Evolutionary conservation across 2,888 invertebrate species (phyloP), one percentile per base, ranked within the genome.

Genomic region (Leptopilina myrica): DNA sequence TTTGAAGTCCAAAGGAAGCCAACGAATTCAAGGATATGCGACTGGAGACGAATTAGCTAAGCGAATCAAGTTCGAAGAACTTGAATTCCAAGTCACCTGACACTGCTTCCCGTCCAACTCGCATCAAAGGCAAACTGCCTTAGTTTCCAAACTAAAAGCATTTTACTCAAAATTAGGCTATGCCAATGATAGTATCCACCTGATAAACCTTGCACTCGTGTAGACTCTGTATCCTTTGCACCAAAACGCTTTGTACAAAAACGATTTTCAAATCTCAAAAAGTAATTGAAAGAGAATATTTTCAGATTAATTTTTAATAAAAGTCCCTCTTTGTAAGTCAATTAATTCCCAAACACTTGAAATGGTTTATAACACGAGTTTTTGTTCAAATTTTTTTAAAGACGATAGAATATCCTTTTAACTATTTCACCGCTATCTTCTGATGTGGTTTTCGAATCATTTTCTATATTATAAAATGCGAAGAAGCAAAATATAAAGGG

Each of bases 41-140:
- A 69, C 53, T 69, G 53, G 69, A 69, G 69, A 69, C 69, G 69
- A 69, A 69, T 69, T 69, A 69, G 49, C 69, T 46, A 20, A 69
- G 69, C 26, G 69, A 49, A 69, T 69, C 69, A 53, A 15, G 49
- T 26, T 69, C 26, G 53, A 26, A 69, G 26, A 49, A 69, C 49
- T 69, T 69, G 62, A 62, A 49, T 15, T 7, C 69, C 14, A 69
- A 69, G 46, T 53, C 69, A 33, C 69, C 69, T 53, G 53, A 69
- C 69, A 69, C 14, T 69, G 69, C 53, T 53, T 53, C 49, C 14
- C 26, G 49, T 6, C 53, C 1, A 53, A 53, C n/a, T 69, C 33
- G 49, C 46, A 53, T 69, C 53, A 69, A 69, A 69, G 53, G 49
- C 26, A 69, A 69, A 53, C 69, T 69, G 14, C 26, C 49, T 49